Evolutionary conservation across 2,797 vertebrate genomes (phyloP), one percentile per base, ranked within the genome.

Genomic region (Sebastes iracundus): DNA sequence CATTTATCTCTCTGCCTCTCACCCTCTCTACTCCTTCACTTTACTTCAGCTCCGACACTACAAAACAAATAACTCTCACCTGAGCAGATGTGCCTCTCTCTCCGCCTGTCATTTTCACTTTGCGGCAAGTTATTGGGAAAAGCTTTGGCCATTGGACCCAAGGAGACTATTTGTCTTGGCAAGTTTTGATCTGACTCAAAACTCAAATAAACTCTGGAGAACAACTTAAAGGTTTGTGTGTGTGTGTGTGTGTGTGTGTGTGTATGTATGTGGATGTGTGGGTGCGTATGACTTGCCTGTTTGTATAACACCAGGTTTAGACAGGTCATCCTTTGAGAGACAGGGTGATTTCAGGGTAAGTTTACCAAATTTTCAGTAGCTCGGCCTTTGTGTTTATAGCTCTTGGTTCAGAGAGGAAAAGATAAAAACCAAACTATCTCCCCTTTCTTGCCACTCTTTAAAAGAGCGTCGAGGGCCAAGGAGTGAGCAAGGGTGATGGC

Each of bases 31-130:
- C 71, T 70, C 83, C 65, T 83, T 84, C 83, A 46, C 77, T 81
- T 88, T 70, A 67, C 75, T 72, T 82, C 62, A 79, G 75, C 82
- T 82, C 49, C 20, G 53, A 80, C 80, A 83, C 85, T 66, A 81
- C 80, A 90, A 90, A 93, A 92, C 87, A 92, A 93, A 94, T 87
- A 94, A 88, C 68, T 91, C 90, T 91, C 84, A 88, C 87, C 88
- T 90, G 89, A 86, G 79, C 74, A 38, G 70, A 86, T 68, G 65
- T 79, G 75, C 81, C 74, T 82, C 52, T 75, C 80, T 71, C 80
- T 71, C 74, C 0, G 61, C 72, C 77, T 90, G 87, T 90, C 90
- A 85, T 89, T 89, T 87, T 92, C 72, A 85, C 83, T 85, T 84
- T 77, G 79, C 64, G 64, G 81, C 73, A 66, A 68, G 75, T 87